Evolutionary conservation across 2,113 vertebrate species (phyloP).

Genomic region (Physeter macrocephalus): DNA sequence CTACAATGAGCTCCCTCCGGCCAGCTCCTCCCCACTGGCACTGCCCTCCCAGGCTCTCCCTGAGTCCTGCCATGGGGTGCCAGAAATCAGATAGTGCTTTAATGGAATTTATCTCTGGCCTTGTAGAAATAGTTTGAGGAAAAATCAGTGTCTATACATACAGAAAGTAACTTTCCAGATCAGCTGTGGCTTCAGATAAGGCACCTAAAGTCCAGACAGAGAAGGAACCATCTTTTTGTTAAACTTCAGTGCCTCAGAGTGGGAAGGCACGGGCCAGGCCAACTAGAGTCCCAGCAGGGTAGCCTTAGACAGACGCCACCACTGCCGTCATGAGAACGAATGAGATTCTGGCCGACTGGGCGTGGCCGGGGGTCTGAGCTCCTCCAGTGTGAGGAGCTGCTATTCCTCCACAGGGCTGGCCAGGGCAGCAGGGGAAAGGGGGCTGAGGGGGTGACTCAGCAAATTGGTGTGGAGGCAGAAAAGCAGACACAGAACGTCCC

Average conservation of each 20-base stretch:
- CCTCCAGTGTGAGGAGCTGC: no score
- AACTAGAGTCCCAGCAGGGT: not conserved
- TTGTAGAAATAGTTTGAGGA: not conserved
- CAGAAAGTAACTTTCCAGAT: not conserved
- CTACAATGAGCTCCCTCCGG: not conserved
- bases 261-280: not conserved
- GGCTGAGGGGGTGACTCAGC: constrained; percentile 22
- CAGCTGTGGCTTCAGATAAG: not conserved
- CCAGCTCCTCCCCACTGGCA: not conserved
- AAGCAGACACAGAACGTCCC: constrained; percentile 55
- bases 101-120: not conserved
- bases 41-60: not conserved
- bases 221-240: not conserved
- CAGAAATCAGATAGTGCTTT: not conserved
- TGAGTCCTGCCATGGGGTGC: not conserved
- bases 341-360: not conserved
- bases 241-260: not conserved
- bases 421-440: not conserved
- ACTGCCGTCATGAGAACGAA: not conserved
- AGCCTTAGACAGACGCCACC: not conserved
- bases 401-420: not conserved
- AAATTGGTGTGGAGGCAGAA: constrained; percentile 1
- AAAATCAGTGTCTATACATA: not conserved
- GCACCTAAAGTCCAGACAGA: not conserved
- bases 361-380: not conserved